A percentile compares a stretch with the other conserved stretches of the same genome.
Conservation (phyloP, 2,797 vertebrate genomes). For the Acanthopagrus latus region DNA sequence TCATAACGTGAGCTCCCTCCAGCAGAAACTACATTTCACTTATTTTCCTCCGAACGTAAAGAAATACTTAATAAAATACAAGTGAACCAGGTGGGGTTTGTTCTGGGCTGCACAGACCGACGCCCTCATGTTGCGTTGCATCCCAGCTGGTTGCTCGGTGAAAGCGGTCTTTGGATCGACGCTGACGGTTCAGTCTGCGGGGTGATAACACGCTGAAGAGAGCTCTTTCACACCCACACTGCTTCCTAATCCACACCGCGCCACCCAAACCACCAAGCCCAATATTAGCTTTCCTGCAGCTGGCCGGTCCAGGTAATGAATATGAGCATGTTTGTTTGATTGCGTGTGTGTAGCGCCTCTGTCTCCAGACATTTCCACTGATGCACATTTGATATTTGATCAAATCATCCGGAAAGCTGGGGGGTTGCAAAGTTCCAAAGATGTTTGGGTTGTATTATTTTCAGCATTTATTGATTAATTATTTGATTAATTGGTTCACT, state of each 20-base stretch:
- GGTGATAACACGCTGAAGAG: constrained; percentile 72
- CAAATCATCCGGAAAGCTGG: background rate
- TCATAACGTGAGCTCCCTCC: constrained; percentile 9
- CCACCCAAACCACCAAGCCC: constrained; percentile 69
- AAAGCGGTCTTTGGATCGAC: constrained; percentile 63
- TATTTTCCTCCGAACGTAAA: background rate
- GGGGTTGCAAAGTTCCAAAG: background rate
- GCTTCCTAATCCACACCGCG: constrained; percentile 67
- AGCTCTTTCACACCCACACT: constrained; percentile 71
- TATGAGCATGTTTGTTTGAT: constrained; percentile 67
- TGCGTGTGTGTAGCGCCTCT: constrained; percentile 40
- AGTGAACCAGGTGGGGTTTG: constrained; percentile 5
- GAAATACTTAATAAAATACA: background rate
- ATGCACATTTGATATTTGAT: background rate
- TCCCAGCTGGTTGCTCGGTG: constrained; percentile 44
- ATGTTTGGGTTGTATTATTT: background rate
- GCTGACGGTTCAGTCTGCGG: constrained; percentile 31
- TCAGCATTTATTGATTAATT: background rate
- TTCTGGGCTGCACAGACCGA: background rate
- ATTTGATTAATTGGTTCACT: background rate
- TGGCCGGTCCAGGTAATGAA: constrained; percentile 54
- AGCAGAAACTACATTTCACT: background rate
- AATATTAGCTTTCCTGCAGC: constrained; percentile 81
- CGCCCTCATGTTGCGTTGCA: background rate
- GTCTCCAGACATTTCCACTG: background rate